Evolutionary conservation across 2,888 invertebrate genomes (phyloP).

Genomic region (Mactromeris polynyma): DNA sequence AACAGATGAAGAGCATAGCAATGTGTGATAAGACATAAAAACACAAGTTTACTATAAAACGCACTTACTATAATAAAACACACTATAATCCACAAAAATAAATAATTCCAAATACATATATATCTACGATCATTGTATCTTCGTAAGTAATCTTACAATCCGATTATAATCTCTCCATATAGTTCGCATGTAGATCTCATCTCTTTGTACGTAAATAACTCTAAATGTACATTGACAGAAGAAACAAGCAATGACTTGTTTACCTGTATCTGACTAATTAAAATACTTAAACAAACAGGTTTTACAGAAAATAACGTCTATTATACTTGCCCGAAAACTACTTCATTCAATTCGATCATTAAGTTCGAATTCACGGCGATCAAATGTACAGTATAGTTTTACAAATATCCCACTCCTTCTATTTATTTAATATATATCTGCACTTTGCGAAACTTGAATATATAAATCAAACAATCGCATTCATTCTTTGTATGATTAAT

Average conservation of each 20-base stretch:
- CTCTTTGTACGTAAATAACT: not conserved
- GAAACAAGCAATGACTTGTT: not conserved
- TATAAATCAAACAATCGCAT: slow-evolving; percentile 6
- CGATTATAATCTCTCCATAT: not conserved
- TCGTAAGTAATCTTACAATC: not conserved
- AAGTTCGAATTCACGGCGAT: not conserved
- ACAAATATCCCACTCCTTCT: not conserved
- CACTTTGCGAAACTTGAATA: not conserved
- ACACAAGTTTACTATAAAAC: not conserved
- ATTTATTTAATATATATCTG: not conserved
- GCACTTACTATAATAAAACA: not conserved
- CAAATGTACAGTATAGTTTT: not conserved
- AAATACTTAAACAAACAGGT: not conserved
- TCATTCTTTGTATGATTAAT: not conserved
- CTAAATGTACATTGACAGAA: not conserved
- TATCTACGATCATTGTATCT: not conserved
- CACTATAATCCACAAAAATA: not conserved
- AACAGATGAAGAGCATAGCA: not conserved
- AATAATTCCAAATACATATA: not conserved
- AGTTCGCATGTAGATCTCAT: not conserved
- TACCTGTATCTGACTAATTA: not conserved
- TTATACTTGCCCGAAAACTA: not conserved
- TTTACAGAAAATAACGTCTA: not conserved
- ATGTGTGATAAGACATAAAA: not conserved
- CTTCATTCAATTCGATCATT: not conserved